Evolutionary conservation across 1,140 invertebrate genomes (phyloP), one percentile per base, ranked within the genome.

Genomic region (Diprion similis): DNA sequence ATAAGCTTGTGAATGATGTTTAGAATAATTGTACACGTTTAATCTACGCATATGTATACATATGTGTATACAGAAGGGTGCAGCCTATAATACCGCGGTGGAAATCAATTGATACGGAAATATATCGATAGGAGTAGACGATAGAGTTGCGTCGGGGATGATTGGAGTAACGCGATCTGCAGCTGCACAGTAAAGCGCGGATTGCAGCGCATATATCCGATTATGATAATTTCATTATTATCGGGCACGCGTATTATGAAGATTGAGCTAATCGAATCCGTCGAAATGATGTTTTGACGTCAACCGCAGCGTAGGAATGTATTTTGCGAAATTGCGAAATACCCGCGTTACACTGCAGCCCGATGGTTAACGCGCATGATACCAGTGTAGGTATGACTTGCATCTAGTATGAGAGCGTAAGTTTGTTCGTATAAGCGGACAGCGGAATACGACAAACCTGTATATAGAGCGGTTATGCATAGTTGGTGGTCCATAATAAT

Each of bases 181-280:
- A n/a, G n/a, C n/a, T n/a, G n/a, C n/a, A n/a, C n/a, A n/a, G n/a
- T 9, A 59, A 59, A 59, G 51, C 51, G 51, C 7, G 51, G 51
- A 59, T 17, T 15, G 11, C n/a, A 9, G 51, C 51, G 3, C 51
- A 9, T 59, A 59, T 59, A 6, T 59, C 11, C 51, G 51, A 59
- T 59, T 59, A 59, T 59, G 51, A 59, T 59, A 59, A 59, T 59
- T 59, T 59, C 51, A 59, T 59, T 59, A 59, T 59, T 59, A 59
- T 59, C 51, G 51, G 11, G 51, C 11, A 59, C 51, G 51, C 51
- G 51, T 59, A 9, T 59, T 59, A 59, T 15, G 51, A 59, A 59
- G 51, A 59, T 59, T 59, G 51, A 59, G 51, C 51, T 59, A 59
- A 59, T 59, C n/a, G 51, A 59, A 59, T 59, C 9, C n/a, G n/a